phyloP scores from a whole-genome alignment of 2,797 vertebrate species.

The Salarias fasciatus region DNA sequence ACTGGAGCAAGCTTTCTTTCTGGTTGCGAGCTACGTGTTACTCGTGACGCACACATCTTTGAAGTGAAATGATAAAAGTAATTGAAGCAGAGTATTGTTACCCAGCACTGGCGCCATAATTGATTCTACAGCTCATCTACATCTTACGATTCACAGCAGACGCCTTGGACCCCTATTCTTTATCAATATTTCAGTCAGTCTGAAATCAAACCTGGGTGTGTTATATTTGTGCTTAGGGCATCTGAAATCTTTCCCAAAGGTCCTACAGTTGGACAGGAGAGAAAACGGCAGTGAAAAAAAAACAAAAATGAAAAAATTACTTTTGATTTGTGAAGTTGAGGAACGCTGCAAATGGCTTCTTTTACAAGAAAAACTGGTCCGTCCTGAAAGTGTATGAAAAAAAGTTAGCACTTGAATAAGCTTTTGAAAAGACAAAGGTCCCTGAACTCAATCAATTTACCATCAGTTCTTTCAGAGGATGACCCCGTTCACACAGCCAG shows the following conservation, averaged over 20 bases:
- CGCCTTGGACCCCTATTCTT: slow-evolving; percentile 32
- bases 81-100: slow-evolving; percentile 52
- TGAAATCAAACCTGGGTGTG: slow-evolving; percentile 36
- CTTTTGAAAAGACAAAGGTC: not conserved
- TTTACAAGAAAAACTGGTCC: too few species aligned
- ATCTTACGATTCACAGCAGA: slow-evolving; percentile 25
- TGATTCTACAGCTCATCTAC: slow-evolving; percentile 46
- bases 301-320: not conserved
- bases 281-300: slow-evolving; percentile 3
- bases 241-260: slow-evolving; percentile 5
- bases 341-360: slow-evolving; percentile 1
- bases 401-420: slow-evolving; percentile 12
- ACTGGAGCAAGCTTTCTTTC: slow-evolving; percentile 25
- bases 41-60: slow-evolving; percentile 34
- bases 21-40: slow-evolving; percentile 27
- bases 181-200: slow-evolving; percentile 37
- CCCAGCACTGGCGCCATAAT: slow-evolving; percentile 34
- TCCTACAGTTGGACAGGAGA: slow-evolving; percentile 2
- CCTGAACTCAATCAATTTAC: slow-evolving; percentile 1
- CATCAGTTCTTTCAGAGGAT: not conserved
- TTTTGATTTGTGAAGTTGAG: not conserved
- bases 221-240: slow-evolving; percentile 28
- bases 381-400: slow-evolving; percentile 13
- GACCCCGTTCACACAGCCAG: not conserved
- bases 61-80: slow-evolving; percentile 49